Evolutionary conservation across 2,113 vertebrate genomes (phyloP).

Genomic region (Sceloporus tristichus): DNA sequence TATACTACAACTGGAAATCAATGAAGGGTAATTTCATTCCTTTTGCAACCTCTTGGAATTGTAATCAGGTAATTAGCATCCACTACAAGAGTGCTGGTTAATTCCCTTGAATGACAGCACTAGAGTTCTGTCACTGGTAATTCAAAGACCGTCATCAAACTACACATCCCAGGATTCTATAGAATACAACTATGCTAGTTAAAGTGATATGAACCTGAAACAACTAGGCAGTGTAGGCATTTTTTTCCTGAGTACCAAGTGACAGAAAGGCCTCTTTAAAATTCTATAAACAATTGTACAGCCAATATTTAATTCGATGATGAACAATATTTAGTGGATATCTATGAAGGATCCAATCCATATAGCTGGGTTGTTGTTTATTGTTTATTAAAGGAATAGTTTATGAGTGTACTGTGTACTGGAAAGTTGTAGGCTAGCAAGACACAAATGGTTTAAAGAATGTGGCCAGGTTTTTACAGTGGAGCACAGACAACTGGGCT

Average conservation of each 20-base stretch:
- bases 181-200: too few species aligned
- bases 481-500: not conserved
- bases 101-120: too few species aligned
- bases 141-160: too few species aligned
- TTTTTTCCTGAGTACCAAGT: not conserved
- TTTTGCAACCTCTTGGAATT: too few species aligned
- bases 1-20: too few species aligned
- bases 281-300: not conserved
- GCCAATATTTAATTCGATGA: not conserved
- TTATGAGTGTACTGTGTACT: not conserved
- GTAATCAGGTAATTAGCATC: too few species aligned
- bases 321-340: not conserved
- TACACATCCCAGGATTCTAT: too few species aligned
- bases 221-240: too few species aligned
- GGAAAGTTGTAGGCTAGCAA: not conserved
- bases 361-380: not conserved
- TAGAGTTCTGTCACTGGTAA: too few species aligned
- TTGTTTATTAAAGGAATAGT: not conserved
- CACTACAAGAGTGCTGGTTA: too few species aligned
- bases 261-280: not conserved
- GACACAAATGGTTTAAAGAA: not conserved
- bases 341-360: not conserved
- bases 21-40: too few species aligned
- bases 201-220: too few species aligned
- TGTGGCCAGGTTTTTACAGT: not conserved